Percentiles rank a stretch among this genome's conserved stretches.
Evolutionary conservation across 2,888 invertebrate genomes (phyloP).

Genomic region (Coenonympha arcania): DNA sequence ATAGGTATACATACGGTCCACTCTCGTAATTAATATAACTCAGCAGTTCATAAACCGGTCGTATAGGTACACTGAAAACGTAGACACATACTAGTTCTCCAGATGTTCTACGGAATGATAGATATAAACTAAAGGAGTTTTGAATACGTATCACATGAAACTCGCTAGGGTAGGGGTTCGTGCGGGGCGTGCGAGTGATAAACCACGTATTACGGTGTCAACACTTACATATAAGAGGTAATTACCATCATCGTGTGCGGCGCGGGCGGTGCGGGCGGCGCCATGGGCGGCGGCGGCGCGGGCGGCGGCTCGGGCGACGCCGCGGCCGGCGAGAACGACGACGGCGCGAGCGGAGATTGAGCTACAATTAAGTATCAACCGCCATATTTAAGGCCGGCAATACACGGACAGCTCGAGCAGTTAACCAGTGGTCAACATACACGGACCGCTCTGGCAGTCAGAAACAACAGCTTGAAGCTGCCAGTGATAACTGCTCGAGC

Average conservation of each 20-base stretch:
- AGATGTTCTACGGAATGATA: not conserved
- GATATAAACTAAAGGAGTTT: conserved; percentile 3
- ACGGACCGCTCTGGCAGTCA: no score
- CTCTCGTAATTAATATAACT: no score
- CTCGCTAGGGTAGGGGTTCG: conserved; percentile 34
- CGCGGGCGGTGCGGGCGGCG: conserved; percentile 53
- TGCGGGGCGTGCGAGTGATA: conserved; percentile 68
- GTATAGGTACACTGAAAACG: not conserved
- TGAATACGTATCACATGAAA: conserved; percentile 11
- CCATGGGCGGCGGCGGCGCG: conserved; percentile 70
- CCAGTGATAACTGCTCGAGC: no score
- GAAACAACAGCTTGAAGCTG: no score
- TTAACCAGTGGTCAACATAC: no score
- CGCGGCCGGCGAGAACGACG: conserved; percentile 72
- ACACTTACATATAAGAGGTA: conserved; percentile 75
- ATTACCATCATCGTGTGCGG: conserved; percentile 75
- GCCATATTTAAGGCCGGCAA: no score
- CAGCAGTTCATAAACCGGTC: not conserved
- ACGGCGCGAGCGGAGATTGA: conserved; percentile 76
- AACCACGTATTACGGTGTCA: conserved; percentile 73
- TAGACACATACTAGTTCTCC: not conserved
- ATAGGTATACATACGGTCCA: no score
- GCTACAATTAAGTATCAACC: conserved; percentile 41
- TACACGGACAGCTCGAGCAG: no score
- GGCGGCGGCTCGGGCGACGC: conserved; percentile 77